Evolutionary conservation across 2,113 vertebrate species (phyloP), one percentile per base, ranked within the genome.

Genomic region (Telmatochromis brichardi): DNA sequence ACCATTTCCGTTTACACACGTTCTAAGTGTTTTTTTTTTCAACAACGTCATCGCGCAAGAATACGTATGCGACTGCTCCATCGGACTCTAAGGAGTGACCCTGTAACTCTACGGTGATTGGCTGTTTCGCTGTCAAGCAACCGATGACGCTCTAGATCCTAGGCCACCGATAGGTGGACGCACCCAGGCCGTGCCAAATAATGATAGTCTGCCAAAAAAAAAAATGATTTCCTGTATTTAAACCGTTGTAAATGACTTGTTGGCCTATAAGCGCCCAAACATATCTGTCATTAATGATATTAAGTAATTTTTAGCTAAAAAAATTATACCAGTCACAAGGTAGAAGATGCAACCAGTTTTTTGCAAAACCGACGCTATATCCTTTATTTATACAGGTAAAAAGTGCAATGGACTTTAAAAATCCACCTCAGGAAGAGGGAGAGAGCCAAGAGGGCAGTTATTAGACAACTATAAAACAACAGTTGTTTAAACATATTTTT

Each of bases 21-120:
- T 7, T 78, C 15, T 2, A 5, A 17, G 13, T 13, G 9, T 1
- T 0, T 7, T 2, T 12, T 21, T 6, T 31, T 50, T 1, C 14
- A 28, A 17, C 23, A 31, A 50, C 71, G 71, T 78, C 71, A 78
- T 50, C 23, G 7, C 71, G 71, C 60, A 65, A n/a, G 60, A 63
- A 35, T n/a, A 63, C 60, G 31, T 65, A 12, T n/a, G 60, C 31
- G 6, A 12, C 60, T n/a, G 60, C 31, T 12, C 60, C 31, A 7
- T 5, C 4, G 9, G 2, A 35, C 28, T 63, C 58, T 63, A 3
- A 2, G 28, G 68, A 10, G 4, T 26, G 15, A 12, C 6, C 23
- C 23, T 5, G 14, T 4, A 37, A 12, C 42, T 47, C 23, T 19
- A 76, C 23, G 8, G 23, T 31, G 15, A 50, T 31, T 78, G 71